phyloP scores from a whole-genome alignment of 2,113 vertebrate genomes.

The Condylura cristata region DNA sequence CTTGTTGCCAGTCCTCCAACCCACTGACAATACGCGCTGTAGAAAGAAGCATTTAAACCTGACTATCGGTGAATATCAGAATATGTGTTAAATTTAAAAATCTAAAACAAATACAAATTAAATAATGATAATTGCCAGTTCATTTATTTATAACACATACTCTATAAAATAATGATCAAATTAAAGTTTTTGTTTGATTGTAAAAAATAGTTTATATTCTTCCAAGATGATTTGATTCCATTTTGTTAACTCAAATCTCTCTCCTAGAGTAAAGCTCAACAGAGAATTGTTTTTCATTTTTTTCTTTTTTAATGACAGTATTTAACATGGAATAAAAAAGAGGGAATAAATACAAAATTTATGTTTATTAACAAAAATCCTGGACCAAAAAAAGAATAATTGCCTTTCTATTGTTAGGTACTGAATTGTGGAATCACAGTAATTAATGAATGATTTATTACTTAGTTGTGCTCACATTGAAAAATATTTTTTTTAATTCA shows the following conservation, averaged over 20 bases:
- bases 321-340: background rate
- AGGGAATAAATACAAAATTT: background rate
- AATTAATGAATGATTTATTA: background rate
- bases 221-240: background rate
- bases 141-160: background rate
- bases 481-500: background rate
- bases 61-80: background rate
- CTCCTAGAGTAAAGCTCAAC: background rate
- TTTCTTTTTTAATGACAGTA: background rate
- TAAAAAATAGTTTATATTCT: background rate
- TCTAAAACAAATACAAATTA: background rate
- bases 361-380: background rate
- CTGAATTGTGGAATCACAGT: background rate
- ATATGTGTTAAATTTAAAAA: background rate
- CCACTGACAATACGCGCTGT: no score
- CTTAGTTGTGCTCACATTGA: background rate
- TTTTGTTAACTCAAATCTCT: background rate
- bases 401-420: background rate
- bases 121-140: background rate
- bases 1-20: background rate
- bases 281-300: background rate
- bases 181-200: background rate
- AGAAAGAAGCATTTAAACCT: background rate
- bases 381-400: background rate
- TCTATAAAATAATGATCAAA: background rate